Evolutionary conservation across 2,113 vertebrate genomes (phyloP).

Genomic region (Talpa occidentalis): DNA sequence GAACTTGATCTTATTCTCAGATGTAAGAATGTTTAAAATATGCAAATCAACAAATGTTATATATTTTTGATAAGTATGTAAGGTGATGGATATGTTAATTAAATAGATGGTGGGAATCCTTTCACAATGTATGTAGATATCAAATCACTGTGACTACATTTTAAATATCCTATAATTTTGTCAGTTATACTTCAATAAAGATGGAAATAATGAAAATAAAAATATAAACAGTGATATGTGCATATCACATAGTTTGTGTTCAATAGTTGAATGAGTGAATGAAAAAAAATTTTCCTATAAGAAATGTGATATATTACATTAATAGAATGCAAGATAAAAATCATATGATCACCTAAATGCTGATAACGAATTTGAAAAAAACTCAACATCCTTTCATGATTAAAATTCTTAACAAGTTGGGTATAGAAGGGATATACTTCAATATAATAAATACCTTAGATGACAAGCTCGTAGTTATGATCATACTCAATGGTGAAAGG

Average conservation of each 20-base stretch:
- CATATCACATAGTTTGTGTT: background rate
- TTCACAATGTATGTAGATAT: background rate
- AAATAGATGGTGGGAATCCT: background rate
- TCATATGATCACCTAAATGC: background rate
- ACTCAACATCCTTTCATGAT: background rate
- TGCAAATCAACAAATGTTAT: background rate
- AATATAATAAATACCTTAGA: background rate
- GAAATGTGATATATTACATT: background rate
- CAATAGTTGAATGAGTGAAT: background rate
- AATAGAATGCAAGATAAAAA: conserved; percentile 9
- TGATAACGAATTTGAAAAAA: background rate
- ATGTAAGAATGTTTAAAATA: background rate
- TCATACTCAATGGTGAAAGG: background rate
- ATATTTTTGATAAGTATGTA: background rate
- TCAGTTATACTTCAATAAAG: background rate
- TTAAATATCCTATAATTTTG: background rate
- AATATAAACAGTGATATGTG: background rate
- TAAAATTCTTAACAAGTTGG: conserved; percentile 4
- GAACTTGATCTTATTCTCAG: background rate
- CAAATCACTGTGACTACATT: background rate
- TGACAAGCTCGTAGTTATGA: background rate
- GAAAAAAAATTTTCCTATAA: background rate
- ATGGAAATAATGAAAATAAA: background rate
- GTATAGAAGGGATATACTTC: background rate
- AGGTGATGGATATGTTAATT: background rate